Evolutionary conservation across 2,113 vertebrate species (phyloP).

Genomic region (Cyanoliseus patagonus): DNA sequence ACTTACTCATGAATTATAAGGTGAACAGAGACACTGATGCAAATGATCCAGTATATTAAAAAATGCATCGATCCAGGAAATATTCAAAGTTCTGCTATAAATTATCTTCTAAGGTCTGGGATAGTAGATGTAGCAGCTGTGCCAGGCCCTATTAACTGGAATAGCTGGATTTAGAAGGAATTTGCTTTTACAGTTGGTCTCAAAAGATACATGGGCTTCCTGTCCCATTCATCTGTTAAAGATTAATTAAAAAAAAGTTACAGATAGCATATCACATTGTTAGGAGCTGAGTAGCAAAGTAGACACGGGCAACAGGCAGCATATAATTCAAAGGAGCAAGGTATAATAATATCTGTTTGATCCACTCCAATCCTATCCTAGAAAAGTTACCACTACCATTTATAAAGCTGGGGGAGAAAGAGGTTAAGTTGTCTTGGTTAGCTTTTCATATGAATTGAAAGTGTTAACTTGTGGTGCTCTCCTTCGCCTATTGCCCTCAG

Average conservation of each 20-base stretch:
- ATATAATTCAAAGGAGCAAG: neutral
- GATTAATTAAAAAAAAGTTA: neutral
- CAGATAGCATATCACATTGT: neutral
- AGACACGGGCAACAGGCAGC: neutral
- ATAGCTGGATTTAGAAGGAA: slow-evolving; percentile 31
- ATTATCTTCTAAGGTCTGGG: slow-evolving; percentile 48
- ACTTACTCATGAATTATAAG: slow-evolving; percentile 66
- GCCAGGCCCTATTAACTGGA: slow-evolving; percentile 35
- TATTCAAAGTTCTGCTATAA: slow-evolving; percentile 49
- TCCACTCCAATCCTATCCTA: neutral
- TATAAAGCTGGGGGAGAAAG: neutral
- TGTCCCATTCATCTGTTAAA: neutral
- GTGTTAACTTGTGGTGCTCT: neutral
- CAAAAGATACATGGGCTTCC: neutral
- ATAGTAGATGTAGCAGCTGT: neutral
- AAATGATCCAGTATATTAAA: slow-evolving; percentile 67
- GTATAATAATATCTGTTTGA: neutral
- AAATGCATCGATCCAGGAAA: slow-evolving; percentile 65
- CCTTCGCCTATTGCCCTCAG: neutral
- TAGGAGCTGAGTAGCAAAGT: neutral
- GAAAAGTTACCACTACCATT: neutral
- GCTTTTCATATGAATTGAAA: neutral
- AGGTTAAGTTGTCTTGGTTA: neutral
- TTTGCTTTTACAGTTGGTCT: neutral
- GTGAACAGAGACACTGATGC: slow-evolving; percentile 61